Evolutionary conservation across 2,113 vertebrate species (phyloP).

Genomic region (Malurus cyaneus): DNA sequence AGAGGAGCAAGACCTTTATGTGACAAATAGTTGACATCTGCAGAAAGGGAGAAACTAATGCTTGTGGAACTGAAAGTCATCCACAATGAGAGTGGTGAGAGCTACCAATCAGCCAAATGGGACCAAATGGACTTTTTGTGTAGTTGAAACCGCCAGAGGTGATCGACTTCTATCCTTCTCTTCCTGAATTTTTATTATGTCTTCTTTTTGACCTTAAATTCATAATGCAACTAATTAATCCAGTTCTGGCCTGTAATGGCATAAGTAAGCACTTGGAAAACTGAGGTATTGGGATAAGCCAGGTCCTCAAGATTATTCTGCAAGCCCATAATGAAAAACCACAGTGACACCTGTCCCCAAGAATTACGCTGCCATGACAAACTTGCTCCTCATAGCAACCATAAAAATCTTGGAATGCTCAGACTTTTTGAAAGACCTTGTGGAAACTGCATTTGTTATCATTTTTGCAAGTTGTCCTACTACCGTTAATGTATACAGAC

Average conservation of each 20-base stretch:
- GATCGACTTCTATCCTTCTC: constrained; percentile 14
- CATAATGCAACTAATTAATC: constrained; percentile 21
- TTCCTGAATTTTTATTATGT: background rate
- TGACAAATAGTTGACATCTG: constrained; percentile 19
- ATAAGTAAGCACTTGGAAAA: background rate
- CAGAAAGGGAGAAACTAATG: background rate
- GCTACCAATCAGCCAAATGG: constrained; percentile 30
- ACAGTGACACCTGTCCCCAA: background rate
- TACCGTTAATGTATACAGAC: background rate
- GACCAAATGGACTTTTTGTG: constrained; percentile 39
- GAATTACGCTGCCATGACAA: background rate
- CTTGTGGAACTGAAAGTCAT: background rate
- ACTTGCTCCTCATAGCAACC: background rate
- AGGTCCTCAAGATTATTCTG: background rate
- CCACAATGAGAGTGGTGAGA: background rate
- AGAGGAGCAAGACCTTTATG: constrained; percentile 29
- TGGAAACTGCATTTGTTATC: background rate
- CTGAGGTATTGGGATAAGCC: background rate
- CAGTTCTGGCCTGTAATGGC: background rate
- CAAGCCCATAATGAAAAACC: background rate
- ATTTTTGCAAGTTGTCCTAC: background rate
- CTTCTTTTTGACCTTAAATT: background rate
- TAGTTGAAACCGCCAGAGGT: constrained; percentile 34
- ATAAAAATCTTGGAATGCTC: background rate
- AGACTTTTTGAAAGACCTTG: background rate